These are phyloP conservation scores for Limnothrissa miodon DNA, from an alignment of 2,113 vertebrate species.

Conservation along the genomic window DNA sequence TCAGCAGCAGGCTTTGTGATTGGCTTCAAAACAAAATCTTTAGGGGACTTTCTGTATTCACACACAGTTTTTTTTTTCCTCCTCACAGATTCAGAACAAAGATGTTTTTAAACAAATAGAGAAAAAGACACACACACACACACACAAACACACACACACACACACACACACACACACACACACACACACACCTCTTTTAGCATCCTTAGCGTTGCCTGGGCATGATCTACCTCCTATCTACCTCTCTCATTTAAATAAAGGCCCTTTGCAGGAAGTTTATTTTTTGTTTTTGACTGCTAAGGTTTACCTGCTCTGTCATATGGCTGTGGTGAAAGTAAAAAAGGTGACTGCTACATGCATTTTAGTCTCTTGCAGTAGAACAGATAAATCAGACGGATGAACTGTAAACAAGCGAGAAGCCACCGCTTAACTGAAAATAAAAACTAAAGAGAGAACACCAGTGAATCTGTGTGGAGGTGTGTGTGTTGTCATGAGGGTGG, in stretches of 20 bases:
- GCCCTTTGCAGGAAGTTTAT: background rate
- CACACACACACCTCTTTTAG: background rate
- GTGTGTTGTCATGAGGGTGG: background rate
- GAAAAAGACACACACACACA: background rate
- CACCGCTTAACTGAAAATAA: background rate
- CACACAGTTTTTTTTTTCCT: too few species aligned
- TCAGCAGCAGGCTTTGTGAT: conserved; percentile 54
- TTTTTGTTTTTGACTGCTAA: background rate
- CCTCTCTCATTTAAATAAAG: background rate
- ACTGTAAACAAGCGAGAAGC: background rate
- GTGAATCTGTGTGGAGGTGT: too few species aligned
- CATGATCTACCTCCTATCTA: background rate
- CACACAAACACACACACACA: background rate
- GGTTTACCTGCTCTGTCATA: background rate
- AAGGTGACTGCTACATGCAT: background rate
- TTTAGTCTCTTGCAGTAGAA: background rate
- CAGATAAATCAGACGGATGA: background rate
- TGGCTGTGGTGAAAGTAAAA: background rate
- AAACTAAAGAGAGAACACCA: background rate
- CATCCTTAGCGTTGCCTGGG: background rate
- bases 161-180: background rate
- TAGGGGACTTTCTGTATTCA: too few species aligned
- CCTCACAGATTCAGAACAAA: conserved; percentile 25
- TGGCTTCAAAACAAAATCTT: too few species aligned
- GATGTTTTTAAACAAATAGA: background rate